Conservation (phyloP, 2,888 invertebrate species). For the Prosapia bicincta region DNA sequence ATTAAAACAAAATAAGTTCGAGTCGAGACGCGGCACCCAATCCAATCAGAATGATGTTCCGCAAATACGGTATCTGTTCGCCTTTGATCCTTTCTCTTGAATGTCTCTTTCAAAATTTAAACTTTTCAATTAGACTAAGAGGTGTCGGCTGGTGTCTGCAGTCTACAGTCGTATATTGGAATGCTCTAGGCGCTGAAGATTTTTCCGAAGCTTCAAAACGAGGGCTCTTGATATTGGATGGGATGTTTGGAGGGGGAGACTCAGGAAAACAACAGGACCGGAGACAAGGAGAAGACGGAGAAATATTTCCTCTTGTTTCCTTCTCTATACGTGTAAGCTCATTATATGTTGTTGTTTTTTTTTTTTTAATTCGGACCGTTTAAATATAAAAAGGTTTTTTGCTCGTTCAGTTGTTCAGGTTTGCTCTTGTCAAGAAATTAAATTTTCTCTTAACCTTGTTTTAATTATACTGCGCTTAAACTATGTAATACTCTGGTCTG, state of each 20-base stretch:
- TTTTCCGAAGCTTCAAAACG: conserved; percentile 25
- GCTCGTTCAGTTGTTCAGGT: background rate
- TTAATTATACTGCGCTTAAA: too few relatives aligned
- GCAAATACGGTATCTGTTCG: background rate
- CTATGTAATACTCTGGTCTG: too few relatives aligned
- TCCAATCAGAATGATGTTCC: background rate
- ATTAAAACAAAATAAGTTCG: background rate
- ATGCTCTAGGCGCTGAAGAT: conserved; percentile 26
- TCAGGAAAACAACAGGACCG: conserved; percentile 9
- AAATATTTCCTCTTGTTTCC: background rate
- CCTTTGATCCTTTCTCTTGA: conserved; percentile 2
- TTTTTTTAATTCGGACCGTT: conserved; percentile 25
- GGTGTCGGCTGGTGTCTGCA: background rate
- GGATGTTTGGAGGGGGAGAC: conserved; percentile 9
- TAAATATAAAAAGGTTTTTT: conserved; percentile 23
- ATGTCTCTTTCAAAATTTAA: conserved; percentile 1
- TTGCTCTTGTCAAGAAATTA: background rate
- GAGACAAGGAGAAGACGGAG: conserved; percentile 1
- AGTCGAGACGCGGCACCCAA: background rate
- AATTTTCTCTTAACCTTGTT: too few relatives aligned
- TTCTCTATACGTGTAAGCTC: conserved; percentile 11
- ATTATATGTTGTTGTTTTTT: too few relatives aligned
- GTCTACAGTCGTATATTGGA: conserved; percentile 2
- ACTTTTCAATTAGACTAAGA: conserved; percentile 25
- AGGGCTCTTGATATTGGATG: conserved; percentile 21